Percentiles rank a stretch among this genome's conserved stretches.
Evolutionary conservation across 2,797 vertebrate species (phyloP).

Genomic region (Atherinosoma microstoma): DNA sequence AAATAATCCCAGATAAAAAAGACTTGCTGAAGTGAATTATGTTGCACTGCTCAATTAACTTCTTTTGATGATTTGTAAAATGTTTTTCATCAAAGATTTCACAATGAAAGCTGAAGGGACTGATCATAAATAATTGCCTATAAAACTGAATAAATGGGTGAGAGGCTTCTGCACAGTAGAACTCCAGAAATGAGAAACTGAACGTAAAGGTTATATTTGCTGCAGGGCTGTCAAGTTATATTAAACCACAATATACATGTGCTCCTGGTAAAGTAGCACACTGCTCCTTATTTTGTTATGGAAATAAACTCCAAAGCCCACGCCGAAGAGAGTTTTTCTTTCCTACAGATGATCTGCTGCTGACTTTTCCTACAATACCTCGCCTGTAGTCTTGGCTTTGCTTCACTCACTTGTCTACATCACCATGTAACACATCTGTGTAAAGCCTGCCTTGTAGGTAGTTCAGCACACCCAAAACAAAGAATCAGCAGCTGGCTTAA

Average conservation of each 20-base stretch:
- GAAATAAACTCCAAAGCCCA: not conserved
- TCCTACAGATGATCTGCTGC: not conserved
- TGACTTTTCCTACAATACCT: not conserved
- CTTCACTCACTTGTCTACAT: not conserved
- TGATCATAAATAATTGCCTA: not conserved
- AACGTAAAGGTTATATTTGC: not conserved
- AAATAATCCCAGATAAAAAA: not conserved
- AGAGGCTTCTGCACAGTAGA: not conserved
- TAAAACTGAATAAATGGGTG: slow-evolving; percentile 3
- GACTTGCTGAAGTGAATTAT: slow-evolving; percentile 8
- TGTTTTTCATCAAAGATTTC: slow-evolving; percentile 4
- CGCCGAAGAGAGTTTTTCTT: not conserved
- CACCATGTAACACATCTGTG: not conserved
- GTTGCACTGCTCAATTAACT: not conserved
- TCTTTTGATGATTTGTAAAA: slow-evolving; percentile 9
- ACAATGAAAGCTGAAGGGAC: slow-evolving; percentile 1
- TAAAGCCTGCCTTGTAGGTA: not conserved
- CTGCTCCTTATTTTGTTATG: not conserved
- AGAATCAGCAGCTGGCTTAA: not conserved
- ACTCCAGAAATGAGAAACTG: not conserved
- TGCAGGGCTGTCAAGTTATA: not conserved
- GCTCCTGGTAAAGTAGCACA: not conserved
- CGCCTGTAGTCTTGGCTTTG: not conserved
- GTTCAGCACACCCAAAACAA: not conserved
- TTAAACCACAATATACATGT: not conserved